Conservation (phyloP, 2,113 vertebrate genomes). For the Camelus bactrianus region DNA sequence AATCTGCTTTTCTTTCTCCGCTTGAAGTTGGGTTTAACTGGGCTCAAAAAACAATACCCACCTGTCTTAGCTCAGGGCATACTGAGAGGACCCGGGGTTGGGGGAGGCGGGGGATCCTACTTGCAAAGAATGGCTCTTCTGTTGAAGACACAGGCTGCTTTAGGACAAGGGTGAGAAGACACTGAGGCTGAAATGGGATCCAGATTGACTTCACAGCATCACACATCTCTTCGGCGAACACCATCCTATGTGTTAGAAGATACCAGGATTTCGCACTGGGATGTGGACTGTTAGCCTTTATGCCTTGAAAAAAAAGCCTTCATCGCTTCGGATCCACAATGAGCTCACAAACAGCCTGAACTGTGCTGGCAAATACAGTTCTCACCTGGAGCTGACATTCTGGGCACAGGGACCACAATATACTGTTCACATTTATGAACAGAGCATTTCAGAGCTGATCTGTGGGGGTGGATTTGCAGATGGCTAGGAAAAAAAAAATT, state of each 20-base stretch:
- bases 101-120: background rate
- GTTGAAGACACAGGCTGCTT: background rate
- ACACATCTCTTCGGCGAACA: background rate
- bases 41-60: background rate
- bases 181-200: background rate
- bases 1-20: background rate
- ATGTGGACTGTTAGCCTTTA: background rate
- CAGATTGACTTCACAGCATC: background rate
- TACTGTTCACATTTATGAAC: background rate
- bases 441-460: background rate
- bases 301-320: background rate
- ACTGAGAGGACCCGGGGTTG: background rate
- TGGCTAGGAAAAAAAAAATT: background rate
- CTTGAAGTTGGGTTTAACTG: background rate
- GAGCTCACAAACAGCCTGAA: background rate
- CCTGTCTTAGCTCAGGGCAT: background rate
- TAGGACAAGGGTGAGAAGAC: background rate
- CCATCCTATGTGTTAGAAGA: background rate
- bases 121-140: background rate
- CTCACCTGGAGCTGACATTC: background rate
- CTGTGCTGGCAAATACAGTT: background rate
- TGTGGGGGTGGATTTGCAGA: background rate
- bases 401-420: background rate
- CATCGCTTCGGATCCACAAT: background rate
- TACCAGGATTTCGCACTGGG: background rate